Base-by-base conservation (phyloP, 2,888 invertebrate genomes). In the Cheilosia vulpina region DNA sequence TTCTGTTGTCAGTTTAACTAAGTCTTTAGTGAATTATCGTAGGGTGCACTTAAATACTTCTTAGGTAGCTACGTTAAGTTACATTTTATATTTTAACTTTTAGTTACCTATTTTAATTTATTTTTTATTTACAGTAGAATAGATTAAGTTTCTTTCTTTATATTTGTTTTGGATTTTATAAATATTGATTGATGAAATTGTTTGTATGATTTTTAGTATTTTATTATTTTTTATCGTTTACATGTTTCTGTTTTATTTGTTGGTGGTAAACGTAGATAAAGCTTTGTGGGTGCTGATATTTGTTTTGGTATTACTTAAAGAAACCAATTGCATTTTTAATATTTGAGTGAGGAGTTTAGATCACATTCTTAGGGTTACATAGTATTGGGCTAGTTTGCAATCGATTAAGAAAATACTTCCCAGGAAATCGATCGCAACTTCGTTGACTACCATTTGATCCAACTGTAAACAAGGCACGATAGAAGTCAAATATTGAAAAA, bases 181-280 rank as follows among this genome's bases (percentile, higher is more conserved):
- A 45, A 57, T 78, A 75, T 63, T 75, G 66, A 71, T 87, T 87
- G 87, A 87, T 89, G 87, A 88, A 69, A 47, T 68, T 62, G 43
- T 81, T 41, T 75, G 19, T 81, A 41, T 87, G 87, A 41, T 81
- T 65, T 87, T 88, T 87, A 87, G 87, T 89, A 87, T 87, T 83
- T 83, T 85, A 78, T 41, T 60, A 41, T 87, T 72, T 80, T 19
- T 41, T 66, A 38, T 38, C 17, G 50, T 62, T 53, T 69, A 34
- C 31, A 21, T 52, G 13, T 63, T 68, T 19, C 19, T 34, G n/a
- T 53, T 58, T 50, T 58, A 19, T 41, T 87, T 66, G 9, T 21
- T n/a, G 38, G 7, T 24, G 7, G 5, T 19, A n/a, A 2, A 21
- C 3, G 55, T 63, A 53, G 45, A 53, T 53, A 6, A 73, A 45